Conservation (phyloP, 2,113 vertebrate genomes). For the Nanorana parkeri region DNA sequence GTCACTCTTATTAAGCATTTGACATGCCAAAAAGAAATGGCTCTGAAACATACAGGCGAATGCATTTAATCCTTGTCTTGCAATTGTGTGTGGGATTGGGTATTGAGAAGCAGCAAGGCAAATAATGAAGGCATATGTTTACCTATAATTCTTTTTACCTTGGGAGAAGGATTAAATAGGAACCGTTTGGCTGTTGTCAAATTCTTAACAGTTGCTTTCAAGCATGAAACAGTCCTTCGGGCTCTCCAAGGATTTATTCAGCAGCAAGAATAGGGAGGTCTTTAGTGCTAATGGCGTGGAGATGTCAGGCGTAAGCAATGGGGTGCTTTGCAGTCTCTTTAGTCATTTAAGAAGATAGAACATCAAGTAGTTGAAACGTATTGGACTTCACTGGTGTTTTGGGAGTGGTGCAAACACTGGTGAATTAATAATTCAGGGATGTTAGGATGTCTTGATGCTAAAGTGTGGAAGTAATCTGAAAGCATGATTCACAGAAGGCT, state of each 20-base stretch:
- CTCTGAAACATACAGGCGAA: slow-evolving; percentile 77
- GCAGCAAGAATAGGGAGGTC: slow-evolving; percentile 83
- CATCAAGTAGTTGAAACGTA: slow-evolving; percentile 79
- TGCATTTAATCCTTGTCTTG: slow-evolving; percentile 80
- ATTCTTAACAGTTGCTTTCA: slow-evolving; percentile 89
- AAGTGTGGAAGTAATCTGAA: slow-evolving; percentile 70
- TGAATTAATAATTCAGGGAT: slow-evolving; percentile 82
- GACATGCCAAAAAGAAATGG: slow-evolving; percentile 69
- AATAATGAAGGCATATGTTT: slow-evolving; percentile 93
- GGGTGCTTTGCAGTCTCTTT: slow-evolving; percentile 81
- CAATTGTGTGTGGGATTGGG: slow-evolving; percentile 79
- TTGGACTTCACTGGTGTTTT: slow-evolving; percentile 66
- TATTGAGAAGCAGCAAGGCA: slow-evolving; percentile 89
- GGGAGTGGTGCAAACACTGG: slow-evolving; percentile 71
- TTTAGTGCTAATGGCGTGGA: slow-evolving; percentile 85
- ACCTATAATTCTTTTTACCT: slow-evolving; percentile 90
- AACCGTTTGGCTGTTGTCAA: slow-evolving; percentile 90
- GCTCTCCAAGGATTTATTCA: slow-evolving; percentile 84
- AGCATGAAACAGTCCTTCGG: slow-evolving; percentile 82
- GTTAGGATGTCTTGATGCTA: slow-evolving; percentile 65
- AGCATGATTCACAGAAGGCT: slow-evolving; percentile 66
- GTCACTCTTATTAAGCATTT: slow-evolving; percentile 71
- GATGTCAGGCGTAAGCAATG: slow-evolving; percentile 82
- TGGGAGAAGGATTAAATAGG: slow-evolving; percentile 90
- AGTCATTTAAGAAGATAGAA: slow-evolving; percentile 83